Percentiles rank a stretch among this genome's conserved stretches.
These are phyloP conservation scores for Protobothrops mucrosquamatus DNA, from an alignment of 2,113 vertebrate species.

Conservation along the genomic window DNA sequence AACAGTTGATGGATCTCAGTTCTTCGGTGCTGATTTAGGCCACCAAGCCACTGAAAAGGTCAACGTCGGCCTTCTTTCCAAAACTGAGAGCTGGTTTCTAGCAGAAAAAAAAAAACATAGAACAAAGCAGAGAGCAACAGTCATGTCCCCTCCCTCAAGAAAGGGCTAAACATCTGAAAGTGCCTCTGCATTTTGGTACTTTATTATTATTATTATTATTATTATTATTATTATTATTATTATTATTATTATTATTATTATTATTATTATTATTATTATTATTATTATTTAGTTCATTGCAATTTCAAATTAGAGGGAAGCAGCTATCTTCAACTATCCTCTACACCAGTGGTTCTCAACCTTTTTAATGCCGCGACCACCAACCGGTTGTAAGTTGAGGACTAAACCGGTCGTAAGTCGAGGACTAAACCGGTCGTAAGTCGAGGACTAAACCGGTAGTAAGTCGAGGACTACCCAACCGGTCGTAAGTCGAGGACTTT, in stretches of 20 bases:
- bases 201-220: not conserved
- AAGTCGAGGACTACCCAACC: too few species aligned
- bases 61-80: not conserved
- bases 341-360: too few species aligned
- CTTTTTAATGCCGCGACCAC: too few species aligned
- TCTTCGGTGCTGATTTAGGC: not conserved
- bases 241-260: not conserved
- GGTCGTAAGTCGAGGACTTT: too few species aligned
- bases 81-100: not conserved
- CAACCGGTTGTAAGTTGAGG: too few species aligned
- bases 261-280: not conserved
- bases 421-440: too few species aligned
- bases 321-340: not conserved
- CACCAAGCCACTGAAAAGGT: not conserved
- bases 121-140: not conserved
- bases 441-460: too few species aligned
- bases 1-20: not conserved
- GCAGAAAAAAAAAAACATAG: not conserved
- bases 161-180: not conserved
- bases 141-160: not conserved
- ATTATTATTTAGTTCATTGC: not conserved
- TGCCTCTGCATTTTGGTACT: not conserved
- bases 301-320: not conserved
- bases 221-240: too few species aligned
- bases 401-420: too few species aligned